phyloP scores from a whole-genome alignment of 1,140 invertebrate species.

The Eriocheir sinensis region DNA sequence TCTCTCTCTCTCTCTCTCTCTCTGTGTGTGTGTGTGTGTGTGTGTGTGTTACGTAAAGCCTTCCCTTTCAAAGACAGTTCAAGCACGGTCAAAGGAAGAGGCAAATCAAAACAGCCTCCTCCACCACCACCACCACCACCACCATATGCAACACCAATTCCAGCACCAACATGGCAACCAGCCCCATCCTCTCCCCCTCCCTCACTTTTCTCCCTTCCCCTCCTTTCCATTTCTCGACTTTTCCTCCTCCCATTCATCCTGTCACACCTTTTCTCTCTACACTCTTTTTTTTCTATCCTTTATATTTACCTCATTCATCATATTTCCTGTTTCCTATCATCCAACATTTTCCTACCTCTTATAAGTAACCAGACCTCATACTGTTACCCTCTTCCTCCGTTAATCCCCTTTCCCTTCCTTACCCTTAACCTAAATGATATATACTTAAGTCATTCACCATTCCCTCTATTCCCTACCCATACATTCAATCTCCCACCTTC shows the following conservation, averaged over 20 bases:
- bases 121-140: background rate
- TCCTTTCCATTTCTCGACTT: background rate
- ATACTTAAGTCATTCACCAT: too few species aligned
- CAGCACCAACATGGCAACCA: background rate
- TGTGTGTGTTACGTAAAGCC: conserved; percentile 3
- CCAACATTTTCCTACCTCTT: too few species aligned
- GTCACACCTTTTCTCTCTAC: too few species aligned
- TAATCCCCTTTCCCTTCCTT: background rate
- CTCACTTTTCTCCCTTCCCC: background rate
- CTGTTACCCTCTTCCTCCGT: background rate
- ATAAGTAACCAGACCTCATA: background rate
- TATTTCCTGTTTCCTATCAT: too few species aligned
- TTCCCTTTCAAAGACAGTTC: background rate
- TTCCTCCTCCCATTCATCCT: too few species aligned
- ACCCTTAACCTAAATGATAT: too few species aligned
- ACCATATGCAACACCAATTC: background rate
- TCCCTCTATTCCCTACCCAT: too few species aligned
- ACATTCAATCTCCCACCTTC: too few species aligned
- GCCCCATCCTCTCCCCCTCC: background rate
- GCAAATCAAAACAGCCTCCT: background rate
- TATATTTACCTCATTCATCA: too few species aligned
- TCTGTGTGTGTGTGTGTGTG: conserved; percentile 13
- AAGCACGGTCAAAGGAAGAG: conserved; percentile 14
- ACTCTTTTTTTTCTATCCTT: too few species aligned
- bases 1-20: too few species aligned